phyloP scores from a whole-genome alignment of 2,797 vertebrate genomes.

The Crenichthys baileyi region DNA sequence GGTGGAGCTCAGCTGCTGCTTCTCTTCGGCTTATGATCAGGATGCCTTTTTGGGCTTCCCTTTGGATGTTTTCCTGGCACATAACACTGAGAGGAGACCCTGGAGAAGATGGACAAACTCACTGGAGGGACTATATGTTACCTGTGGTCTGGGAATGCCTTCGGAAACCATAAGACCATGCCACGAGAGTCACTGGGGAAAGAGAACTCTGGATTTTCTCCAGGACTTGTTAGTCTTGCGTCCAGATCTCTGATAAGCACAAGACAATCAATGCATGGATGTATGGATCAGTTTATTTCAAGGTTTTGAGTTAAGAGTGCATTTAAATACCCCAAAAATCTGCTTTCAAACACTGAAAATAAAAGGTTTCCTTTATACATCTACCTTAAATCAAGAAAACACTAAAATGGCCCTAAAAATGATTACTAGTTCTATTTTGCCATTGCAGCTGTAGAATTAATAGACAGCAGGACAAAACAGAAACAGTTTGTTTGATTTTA shows the following conservation, averaged over 20 bases:
- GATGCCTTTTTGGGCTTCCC: not conserved
- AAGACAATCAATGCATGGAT: not conserved
- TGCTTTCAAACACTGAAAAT: not conserved
- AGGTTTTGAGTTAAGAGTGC: not conserved
- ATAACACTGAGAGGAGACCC: not conserved
- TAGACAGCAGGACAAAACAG: constrained; percentile 41
- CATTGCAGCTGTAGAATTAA: constrained; percentile 23
- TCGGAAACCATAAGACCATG: not conserved
- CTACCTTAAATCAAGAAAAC: not conserved
- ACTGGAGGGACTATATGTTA: not conserved
- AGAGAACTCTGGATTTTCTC: not conserved
- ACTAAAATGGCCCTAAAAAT: not conserved
- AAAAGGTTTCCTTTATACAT: not conserved
- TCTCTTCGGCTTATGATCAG: not conserved
- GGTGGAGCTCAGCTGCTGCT: too few species aligned
- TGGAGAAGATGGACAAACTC: not conserved
- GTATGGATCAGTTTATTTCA: not conserved
- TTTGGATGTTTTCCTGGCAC: not conserved
- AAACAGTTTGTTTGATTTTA: constrained; percentile 45
- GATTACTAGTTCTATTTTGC: not conserved
- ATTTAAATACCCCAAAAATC: not conserved
- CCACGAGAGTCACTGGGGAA: not conserved
- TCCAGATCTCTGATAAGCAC: not conserved
- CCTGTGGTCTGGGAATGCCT: not conserved
- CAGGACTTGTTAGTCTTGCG: not conserved